A percentile compares a stretch with the other conserved stretches of the same genome.
These are phyloP conservation scores for Paramuricea clavata DNA, from an alignment of 92 coral and sea anemone genomes.

Conservation along the genomic window DNA sequence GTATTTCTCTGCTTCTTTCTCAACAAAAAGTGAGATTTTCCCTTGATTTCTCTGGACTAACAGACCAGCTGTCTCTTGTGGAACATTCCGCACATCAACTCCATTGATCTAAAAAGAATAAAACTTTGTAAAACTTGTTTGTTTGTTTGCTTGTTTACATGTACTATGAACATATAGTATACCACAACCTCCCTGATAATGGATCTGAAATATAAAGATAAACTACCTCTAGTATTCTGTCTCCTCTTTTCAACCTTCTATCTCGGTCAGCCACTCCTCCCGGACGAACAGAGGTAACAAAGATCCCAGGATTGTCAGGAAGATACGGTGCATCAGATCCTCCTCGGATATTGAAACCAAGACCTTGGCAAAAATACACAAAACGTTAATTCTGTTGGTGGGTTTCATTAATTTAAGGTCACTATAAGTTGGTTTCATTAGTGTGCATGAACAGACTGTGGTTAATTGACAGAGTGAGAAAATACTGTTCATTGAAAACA, in stretches of 20 bases:
- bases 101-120: constrained; percentile 75
- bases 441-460: too few species aligned
- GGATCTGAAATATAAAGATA: background rate
- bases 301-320: constrained; percentile 84
- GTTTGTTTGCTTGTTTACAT: background rate
- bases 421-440: too few species aligned
- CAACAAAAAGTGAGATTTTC: constrained; percentile 77
- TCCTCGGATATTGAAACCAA: constrained; percentile 94
- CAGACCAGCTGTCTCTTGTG: constrained; percentile 93
- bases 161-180: too few species aligned
- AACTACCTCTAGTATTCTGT: constrained; percentile 90
- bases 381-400: background rate
- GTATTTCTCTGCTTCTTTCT: constrained; percentile 91
- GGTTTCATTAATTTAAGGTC: too few species aligned
- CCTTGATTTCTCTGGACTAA: constrained; percentile 85
- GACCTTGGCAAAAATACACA: constrained; percentile 64
- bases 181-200: too few species aligned
- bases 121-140: too few species aligned
- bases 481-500: too few species aligned
- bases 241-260: constrained; percentile 91
- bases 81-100: constrained; percentile 85
- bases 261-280: constrained; percentile 95
- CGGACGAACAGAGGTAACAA: constrained; percentile 84
- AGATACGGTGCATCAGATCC: constrained; percentile 87
- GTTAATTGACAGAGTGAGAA: too few species aligned